These are phyloP conservation scores for Natator depressus DNA, from an alignment of 2,113 vertebrate species.

Conservation along the genomic window DNA sequence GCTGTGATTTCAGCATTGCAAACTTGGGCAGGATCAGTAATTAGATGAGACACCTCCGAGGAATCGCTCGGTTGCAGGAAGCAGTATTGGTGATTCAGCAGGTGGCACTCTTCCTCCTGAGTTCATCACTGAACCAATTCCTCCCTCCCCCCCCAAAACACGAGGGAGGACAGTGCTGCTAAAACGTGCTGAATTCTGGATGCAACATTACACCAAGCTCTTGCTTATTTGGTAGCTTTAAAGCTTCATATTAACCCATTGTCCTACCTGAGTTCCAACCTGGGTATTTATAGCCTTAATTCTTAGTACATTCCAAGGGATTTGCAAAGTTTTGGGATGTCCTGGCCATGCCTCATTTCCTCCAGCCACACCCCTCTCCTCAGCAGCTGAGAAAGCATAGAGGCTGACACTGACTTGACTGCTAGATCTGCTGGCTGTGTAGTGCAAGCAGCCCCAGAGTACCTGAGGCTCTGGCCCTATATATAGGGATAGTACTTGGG, in stretches of 20 bases:
- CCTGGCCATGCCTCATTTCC: neutral
- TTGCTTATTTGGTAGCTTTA: neutral
- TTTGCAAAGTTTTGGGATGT: neutral
- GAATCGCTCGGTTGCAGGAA: fast-evolving
- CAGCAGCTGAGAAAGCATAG: neutral
- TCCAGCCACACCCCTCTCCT: neutral
- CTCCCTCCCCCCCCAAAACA: neutral
- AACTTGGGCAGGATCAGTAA: neutral
- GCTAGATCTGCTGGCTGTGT: neutral
- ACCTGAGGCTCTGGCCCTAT: neutral
- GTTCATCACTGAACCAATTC: neutral
- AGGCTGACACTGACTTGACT: neutral
- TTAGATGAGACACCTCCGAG: neutral
- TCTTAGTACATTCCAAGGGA: neutral
- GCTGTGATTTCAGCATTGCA: neutral
- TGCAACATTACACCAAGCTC: neutral
- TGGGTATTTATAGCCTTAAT: neutral
- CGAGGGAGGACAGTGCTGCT: neutral
- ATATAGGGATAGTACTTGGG: neutral
- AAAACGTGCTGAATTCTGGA: neutral
- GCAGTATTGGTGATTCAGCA: neutral
- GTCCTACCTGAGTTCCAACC: neutral
- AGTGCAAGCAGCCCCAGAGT: neutral
- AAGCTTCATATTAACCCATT: neutral
- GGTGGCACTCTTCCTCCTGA: neutral